Evolutionary conservation across 1,140 invertebrate genomes (phyloP).

Genomic region (Portunus trituberculatus): DNA sequence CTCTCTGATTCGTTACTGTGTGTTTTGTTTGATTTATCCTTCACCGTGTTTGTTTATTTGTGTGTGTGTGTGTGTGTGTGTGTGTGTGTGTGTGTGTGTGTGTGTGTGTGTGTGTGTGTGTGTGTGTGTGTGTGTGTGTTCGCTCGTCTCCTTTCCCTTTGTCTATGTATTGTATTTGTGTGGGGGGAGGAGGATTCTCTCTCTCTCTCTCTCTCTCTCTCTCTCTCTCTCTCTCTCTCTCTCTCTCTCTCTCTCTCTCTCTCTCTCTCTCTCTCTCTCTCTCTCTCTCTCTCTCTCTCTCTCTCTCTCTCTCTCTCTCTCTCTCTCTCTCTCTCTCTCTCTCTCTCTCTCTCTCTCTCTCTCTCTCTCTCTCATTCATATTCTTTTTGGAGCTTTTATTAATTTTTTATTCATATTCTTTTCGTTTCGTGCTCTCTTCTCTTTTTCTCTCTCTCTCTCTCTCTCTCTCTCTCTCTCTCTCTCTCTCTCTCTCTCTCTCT

Average conservation of each 20-base stretch:
- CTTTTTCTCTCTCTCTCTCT: neutral
- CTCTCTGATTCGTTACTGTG: no score
- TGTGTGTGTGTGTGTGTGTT: no score
- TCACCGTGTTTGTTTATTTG: no score
- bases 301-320: neutral
- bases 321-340: neutral
- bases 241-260: neutral
- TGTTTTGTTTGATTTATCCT: no score
- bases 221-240: neutral
- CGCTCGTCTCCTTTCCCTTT: no score
- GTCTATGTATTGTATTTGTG: no score
- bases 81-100: no score
- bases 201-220: neutral
- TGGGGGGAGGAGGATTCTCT: neutral
- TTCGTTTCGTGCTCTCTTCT: neutral
- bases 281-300: neutral
- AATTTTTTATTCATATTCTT: neutral
- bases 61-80: no score
- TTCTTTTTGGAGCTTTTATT: neutral
- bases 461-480: neutral
- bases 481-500: neutral
- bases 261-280: neutral
- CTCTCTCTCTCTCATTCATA: neutral
- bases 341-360: neutral
- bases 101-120: no score